Percentiles rank a stretch among this genome's conserved stretches.
Conservation (phyloP, 2,888 invertebrate species). For the Cartodere bifasciata region DNA sequence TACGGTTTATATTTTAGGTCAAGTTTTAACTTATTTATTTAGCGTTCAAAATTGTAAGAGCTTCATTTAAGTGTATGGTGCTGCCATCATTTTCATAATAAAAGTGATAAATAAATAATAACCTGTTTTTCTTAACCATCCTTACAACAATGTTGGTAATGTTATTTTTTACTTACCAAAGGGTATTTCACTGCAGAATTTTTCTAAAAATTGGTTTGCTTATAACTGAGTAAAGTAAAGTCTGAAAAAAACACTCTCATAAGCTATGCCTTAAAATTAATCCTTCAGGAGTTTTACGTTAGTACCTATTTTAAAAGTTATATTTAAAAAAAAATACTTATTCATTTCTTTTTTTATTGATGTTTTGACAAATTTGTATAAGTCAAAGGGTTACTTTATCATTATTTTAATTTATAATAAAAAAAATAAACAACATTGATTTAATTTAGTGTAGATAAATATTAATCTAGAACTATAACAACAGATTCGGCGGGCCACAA, state of each 20-base stretch:
- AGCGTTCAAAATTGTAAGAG: conserved; percentile 23
- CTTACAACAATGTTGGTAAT: background rate
- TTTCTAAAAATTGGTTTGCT: no score
- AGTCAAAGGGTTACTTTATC: background rate
- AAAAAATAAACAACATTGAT: background rate
- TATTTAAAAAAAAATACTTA: no score
- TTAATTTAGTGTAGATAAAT: background rate
- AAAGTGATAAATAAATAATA: conserved; percentile 9
- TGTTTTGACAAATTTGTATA: background rate
- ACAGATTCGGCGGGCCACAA: conserved; percentile 49
- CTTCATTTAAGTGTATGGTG: conserved; percentile 33
- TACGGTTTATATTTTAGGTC: conserved; percentile 16
- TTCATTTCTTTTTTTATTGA: no score
- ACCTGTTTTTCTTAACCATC: background rate
- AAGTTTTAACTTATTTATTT: conserved; percentile 20
- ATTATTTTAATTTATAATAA: no score
- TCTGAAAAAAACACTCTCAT: no score
- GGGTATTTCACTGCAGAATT: no score
- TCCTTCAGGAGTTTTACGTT: no score
- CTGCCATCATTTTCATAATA: conserved; percentile 27
- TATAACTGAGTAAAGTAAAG: no score
- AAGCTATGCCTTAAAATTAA: no score
- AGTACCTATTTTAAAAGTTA: no score
- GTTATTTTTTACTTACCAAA: no score
- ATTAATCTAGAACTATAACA: conserved; percentile 47